These are phyloP conservation scores for Drosophila cardini DNA, from an alignment of 1,140 invertebrate genomes.

Conservation along the genomic window DNA sequence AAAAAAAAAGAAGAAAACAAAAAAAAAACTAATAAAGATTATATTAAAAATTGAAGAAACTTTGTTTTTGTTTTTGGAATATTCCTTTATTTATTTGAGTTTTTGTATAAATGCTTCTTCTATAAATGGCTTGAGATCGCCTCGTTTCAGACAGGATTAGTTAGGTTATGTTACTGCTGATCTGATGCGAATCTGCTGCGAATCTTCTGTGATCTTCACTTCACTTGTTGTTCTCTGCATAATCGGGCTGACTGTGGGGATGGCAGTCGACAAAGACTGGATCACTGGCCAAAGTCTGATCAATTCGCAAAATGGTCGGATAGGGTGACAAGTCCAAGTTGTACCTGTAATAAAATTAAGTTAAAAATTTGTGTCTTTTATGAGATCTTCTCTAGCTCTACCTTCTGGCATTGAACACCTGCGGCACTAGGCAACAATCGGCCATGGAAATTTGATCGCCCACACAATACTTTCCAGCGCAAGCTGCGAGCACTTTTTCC, in stretches of 20 bases:
- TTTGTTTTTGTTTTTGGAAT: constrained; percentile 4
- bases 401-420: constrained; percentile 95
- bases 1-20: too few relatives aligned
- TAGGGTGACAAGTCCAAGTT: constrained; percentile 94
- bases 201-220: constrained; percentile 85
- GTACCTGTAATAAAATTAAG: constrained; percentile 87
- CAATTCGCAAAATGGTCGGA: constrained; percentile 94
- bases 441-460: constrained; percentile 96
- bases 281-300: constrained; percentile 92
- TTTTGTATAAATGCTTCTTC: not conserved
- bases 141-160: too few relatives aligned
- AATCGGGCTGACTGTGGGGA: constrained; percentile 94
- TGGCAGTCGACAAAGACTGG: constrained; percentile 93
- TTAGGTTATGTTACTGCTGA: too few relatives aligned
- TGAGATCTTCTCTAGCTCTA: constrained; percentile 61
- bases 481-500: constrained; percentile 92
- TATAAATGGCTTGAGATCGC: too few relatives aligned
- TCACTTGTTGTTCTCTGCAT: constrained; percentile 87
- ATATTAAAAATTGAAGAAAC: constrained; percentile 64
- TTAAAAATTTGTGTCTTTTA: not conserved
- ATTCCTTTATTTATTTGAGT: constrained; percentile 16
- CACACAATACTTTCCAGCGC: constrained; percentile 96
- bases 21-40: constrained; percentile 77
- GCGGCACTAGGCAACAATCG: constrained; percentile 97
- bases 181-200: too few relatives aligned